Evolutionary conservation across 1,140 invertebrate species (phyloP), one percentile per base, ranked within the genome.

Genomic region (Cydia fagiglandana): DNA sequence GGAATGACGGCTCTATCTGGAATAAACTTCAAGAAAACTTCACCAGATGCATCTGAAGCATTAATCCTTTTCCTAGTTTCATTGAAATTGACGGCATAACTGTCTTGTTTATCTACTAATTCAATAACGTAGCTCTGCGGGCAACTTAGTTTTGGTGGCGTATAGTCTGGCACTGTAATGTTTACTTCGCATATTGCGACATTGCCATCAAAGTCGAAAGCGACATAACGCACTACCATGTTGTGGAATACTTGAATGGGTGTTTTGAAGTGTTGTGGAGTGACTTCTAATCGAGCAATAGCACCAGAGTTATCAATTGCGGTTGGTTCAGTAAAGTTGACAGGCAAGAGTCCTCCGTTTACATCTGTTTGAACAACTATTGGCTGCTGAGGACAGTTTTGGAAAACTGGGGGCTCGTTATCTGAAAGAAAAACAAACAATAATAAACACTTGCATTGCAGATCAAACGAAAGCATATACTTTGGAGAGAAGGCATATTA

Each of bases 101-200:
- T 97, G 2, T 98, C 97, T 93, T 98, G 97, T 83, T 96, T 95
- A 77, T 99, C 97, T 0, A 97, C 96, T 70, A 99, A 91, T 90
- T 98, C 98, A 77, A 99, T 97, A 0, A 98, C 97, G 86, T 99
- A 99, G 82, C 98, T 99, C 88, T 99, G 97, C 1, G 98, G 98
- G 88, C 98, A 99, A 84, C 97, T 98, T 28, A 99, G 88, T 84
- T 96, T 95, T n/a, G 98, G 98, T 53, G 98, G 98, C 2, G 97
- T 98, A 70, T 98, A 97, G 93, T 99, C 98, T 45, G 97, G 97
- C 4, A 98, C 97, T 6, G 97, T 98, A 20, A 99, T 98, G 84
- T 98, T 98, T 4, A 99, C 97, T 94, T 98, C 97, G 86, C 98
- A 99, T 88, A 99, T 98, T 30, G 98, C 98, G 28, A 98, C 97